Percentiles rank a stretch among this genome's conserved stretches.
These are phyloP conservation scores for Helostoma temminkii DNA, from an alignment of 2,797 vertebrate species.

Conservation along the genomic window DNA sequence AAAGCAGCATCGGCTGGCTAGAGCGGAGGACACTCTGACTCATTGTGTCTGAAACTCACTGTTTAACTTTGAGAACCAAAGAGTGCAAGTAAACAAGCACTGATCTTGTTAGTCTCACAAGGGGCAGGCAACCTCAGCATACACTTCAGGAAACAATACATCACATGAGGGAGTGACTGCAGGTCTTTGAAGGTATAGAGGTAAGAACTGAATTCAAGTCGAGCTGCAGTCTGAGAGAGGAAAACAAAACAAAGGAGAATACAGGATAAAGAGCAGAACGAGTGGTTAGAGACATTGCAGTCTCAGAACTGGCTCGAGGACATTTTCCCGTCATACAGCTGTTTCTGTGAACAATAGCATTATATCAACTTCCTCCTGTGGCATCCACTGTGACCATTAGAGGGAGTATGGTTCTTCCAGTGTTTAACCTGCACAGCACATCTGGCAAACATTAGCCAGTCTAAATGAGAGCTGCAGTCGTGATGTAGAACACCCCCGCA, in stretches of 20 bases:
- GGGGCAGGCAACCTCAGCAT: slow-evolving; percentile 19
- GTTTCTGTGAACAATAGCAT: slow-evolving; percentile 64
- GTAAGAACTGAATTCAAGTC: slow-evolving; percentile 26
- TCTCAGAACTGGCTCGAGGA: slow-evolving; percentile 48
- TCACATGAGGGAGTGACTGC: slow-evolving; percentile 38
- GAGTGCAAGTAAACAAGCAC: slow-evolving; percentile 29
- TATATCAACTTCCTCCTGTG: slow-evolving; percentile 57
- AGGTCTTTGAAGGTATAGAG: slow-evolving; percentile 12
- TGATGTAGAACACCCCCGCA: slow-evolving; percentile 80
- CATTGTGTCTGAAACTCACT: slow-evolving; percentile 23
- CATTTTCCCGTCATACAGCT: slow-evolving; percentile 63
- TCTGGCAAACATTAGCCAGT: slow-evolving; percentile 82
- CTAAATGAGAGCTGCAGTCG: slow-evolving; percentile 74
- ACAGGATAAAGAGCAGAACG: slow-evolving; percentile 29
- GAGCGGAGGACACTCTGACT: slow-evolving; percentile 16
- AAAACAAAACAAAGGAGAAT: slow-evolving; percentile 36
- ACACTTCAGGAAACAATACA: slow-evolving; percentile 21
- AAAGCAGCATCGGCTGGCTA: slow-evolving; percentile 17
- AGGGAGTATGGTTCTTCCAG: slow-evolving; percentile 68
- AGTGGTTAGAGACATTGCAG: slow-evolving; percentile 36
- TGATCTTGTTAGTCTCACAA: slow-evolving; percentile 35
- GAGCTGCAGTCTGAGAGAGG: slow-evolving; percentile 32
- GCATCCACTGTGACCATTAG: slow-evolving; percentile 58
- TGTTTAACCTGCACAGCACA: slow-evolving; percentile 74
- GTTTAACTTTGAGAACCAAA: slow-evolving; percentile 26